Evolutionary conservation across 2,888 invertebrate genomes (phyloP), one percentile per base, ranked within the genome.

Genomic region (Pseudococcus jackbeardsleyi): DNA sequence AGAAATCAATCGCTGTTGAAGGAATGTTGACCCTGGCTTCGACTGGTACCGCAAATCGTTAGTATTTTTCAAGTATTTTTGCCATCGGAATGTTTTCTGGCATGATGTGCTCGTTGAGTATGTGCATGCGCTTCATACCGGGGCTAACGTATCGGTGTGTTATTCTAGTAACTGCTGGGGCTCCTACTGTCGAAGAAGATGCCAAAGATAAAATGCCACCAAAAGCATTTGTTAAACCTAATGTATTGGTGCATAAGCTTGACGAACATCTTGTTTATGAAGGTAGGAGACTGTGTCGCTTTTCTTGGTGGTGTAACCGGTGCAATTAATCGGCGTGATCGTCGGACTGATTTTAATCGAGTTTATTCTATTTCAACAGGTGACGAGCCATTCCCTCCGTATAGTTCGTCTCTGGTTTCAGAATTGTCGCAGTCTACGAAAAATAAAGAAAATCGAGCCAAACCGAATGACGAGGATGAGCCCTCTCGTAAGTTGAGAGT

Each of bases 181-280:
- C 82, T 59, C 88, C 88, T 22, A 86, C 89, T n/a, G 85, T 85
- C 33, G 89, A 89, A 84, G 89, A 89, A 19, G 86, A 87, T 42
- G 87, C 72, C 19, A 89, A 88, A 84, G 89, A 89, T 48, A 89
- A 89, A 91, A 91, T n/a, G 90, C 91, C 42, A 19, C 90, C 91
- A 9, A 91, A 90, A 86, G 91, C 91, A 42, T 96, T 98, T 95
- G 97, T 98, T 17, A 98, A 98, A 91, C 98, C 98, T 0, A 97
- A 98, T 91, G 97, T 99, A 9, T 93, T 99, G 86, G 98, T 98
- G 0, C 99, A 99, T 91, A 97, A 98, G 39, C 98, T 99, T 89
- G 98, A 98, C 91, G 98, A 98, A 86, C 98, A 97, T 92, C 96
- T 99, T 9, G 98, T 99, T 90, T 98, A 98, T 91, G 99, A 99